Conservation (phyloP, 1,140 invertebrate genomes). For the Lethocerus indicus region DNA sequence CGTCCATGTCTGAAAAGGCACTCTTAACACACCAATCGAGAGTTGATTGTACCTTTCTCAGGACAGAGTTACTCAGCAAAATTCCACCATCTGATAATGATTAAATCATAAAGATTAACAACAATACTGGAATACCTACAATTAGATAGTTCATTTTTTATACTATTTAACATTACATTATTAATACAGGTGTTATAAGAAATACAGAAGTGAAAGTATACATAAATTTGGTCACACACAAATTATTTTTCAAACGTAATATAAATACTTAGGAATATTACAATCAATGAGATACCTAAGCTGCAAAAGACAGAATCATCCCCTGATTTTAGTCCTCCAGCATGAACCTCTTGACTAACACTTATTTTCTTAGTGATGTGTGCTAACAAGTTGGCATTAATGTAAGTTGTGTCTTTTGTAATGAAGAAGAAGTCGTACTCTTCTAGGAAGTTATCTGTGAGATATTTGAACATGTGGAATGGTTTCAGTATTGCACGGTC, state of each 20-base stretch:
- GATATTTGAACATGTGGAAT: conserved; percentile 75
- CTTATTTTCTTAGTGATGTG: conserved; percentile 57
- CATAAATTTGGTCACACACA: too few relatives aligned
- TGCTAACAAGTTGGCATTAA: conserved; percentile 52
- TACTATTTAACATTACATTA: too few relatives aligned
- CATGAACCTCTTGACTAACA: conserved; percentile 62
- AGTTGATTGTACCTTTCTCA: conserved; percentile 49
- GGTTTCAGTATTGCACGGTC: conserved; percentile 51
- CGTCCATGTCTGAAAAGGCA: conserved; percentile 55
- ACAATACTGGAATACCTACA: not conserved
- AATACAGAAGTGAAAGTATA: too few relatives aligned
- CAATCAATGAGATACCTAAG: conserved; percentile 30
- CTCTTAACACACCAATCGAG: conserved; percentile 76
- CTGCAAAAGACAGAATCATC: conserved; percentile 38
- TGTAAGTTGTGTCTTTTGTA: conserved; percentile 59
- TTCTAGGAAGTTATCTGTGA: conserved; percentile 71
- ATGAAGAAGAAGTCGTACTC: conserved; percentile 85
- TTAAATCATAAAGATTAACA: not conserved
- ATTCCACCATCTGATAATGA: conserved; percentile 45
- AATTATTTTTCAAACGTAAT: not conserved
- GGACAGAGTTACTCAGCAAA: conserved; percentile 54
- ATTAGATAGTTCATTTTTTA: too few relatives aligned
- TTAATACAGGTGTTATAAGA: too few relatives aligned
- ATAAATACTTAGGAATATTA: not conserved
- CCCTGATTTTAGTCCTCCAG: conserved; percentile 32